Conservation (phyloP, 2,113 vertebrate species). For the Glareola pratincola region DNA sequence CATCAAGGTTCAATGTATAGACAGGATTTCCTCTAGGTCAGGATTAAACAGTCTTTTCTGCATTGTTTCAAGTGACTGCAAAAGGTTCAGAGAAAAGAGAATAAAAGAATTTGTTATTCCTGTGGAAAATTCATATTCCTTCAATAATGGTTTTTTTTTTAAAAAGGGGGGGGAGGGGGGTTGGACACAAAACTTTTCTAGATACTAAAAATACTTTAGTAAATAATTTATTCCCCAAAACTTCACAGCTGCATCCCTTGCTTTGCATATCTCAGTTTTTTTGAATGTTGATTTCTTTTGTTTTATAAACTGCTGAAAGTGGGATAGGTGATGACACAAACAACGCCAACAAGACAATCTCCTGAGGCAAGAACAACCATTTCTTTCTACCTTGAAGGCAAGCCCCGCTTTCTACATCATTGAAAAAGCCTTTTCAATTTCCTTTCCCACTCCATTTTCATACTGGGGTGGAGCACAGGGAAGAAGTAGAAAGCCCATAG, state of each 20-base stretch:
- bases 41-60: neutral
- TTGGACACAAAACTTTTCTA: neutral
- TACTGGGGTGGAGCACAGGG: neutral
- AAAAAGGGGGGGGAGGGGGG: neutral
- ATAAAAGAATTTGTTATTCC: neutral
- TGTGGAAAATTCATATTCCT: neutral
- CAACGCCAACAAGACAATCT: neutral
- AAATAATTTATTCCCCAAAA: neutral
- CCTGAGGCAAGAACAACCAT: neutral
- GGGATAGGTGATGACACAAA: rapidly evolving
- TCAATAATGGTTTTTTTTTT: neutral
- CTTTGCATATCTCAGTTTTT: neutral
- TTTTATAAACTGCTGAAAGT: neutral
- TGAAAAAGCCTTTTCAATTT: neutral
- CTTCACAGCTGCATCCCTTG: neutral
- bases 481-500: neutral
- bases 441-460: neutral
- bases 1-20: neutral
- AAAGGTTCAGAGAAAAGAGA: neutral
- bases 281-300: neutral
- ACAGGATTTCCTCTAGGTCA: neutral
- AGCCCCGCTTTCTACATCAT: neutral
- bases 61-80: neutral
- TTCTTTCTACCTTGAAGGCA: neutral
- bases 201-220: neutral